These are phyloP conservation scores for Zophobas morio DNA, from an alignment of 1,140 invertebrate species.

Conservation along the genomic window DNA sequence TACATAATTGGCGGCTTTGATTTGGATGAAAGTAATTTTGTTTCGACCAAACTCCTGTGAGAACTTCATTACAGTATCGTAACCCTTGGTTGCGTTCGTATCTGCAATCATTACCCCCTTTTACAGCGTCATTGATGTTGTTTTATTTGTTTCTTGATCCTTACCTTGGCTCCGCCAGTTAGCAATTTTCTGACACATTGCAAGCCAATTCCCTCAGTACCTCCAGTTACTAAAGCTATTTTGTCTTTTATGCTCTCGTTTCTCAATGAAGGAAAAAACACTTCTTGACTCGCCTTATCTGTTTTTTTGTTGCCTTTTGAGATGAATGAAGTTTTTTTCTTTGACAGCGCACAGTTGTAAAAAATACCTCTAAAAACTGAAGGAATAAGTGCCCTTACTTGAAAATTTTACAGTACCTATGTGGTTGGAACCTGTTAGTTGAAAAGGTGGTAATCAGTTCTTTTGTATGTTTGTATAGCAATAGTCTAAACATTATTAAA, in stretches of 20 bases:
- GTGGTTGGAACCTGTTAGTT: not conserved
- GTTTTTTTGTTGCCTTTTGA: not conserved
- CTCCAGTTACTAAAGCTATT: constrained; percentile 81
- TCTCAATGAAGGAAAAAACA: constrained; percentile 3
- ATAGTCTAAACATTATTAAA: constrained; percentile 21
- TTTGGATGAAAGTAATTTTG: constrained; percentile 12
- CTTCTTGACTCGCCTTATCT: not conserved
- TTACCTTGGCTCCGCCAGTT: constrained; percentile 78
- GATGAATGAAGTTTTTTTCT: not conserved
- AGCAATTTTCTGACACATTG: constrained; percentile 78
- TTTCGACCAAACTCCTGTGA: constrained; percentile 10
- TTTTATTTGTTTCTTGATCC: constrained; percentile 14
- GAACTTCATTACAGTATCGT: constrained; percentile 1
- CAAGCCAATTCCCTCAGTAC: constrained; percentile 79
- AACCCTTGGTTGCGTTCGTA: constrained; percentile 5
- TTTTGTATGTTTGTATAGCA: constrained; percentile 7
- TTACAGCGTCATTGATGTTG: constrained; percentile 30
- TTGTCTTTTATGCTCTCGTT: constrained; percentile 67
- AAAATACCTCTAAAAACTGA: not conserved
- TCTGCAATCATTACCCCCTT: constrained; percentile 38
- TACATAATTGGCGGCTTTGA: constrained; percentile 18
- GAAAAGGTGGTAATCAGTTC: not conserved
- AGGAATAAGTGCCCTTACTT: not conserved
- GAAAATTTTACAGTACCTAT: not conserved
- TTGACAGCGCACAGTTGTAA: not conserved